Evolutionary conservation across 2,113 vertebrate genomes (phyloP).

Genomic region (Etia nguti): DNA sequence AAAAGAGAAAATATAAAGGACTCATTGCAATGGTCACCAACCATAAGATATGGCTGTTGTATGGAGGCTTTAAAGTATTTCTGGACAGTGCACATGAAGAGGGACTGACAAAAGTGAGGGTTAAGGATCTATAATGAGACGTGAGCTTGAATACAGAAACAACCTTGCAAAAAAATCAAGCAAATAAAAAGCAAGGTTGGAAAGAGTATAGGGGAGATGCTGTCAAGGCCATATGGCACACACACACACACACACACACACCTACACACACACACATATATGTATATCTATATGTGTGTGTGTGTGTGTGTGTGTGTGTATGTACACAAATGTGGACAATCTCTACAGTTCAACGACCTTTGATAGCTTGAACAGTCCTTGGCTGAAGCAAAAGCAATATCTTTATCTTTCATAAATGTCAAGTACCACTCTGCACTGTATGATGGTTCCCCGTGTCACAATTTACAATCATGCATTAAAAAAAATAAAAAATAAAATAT

Average conservation of each 20-base stretch:
- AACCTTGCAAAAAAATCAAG: conserved; percentile 7
- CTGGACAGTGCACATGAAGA: neutral
- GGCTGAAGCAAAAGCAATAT: neutral
- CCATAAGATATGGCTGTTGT: neutral
- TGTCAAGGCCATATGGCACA: neutral
- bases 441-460: neutral
- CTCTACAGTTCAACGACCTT: neutral
- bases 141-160: conserved; percentile 16
- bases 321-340: neutral
- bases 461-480: neutral
- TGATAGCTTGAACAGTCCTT: neutral
- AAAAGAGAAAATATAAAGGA: neutral
- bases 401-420: neutral
- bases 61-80: conserved; percentile 14
- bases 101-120: conserved; percentile 27
- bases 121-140: conserved; percentile 27
- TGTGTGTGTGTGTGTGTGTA: neutral
- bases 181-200: neutral
- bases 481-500: neutral
- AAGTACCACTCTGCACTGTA: neutral
- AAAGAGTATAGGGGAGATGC: neutral
- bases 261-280: too few relatives aligned
- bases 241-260: neutral
- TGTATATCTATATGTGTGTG: neutral
- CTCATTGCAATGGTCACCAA: neutral